Conservation (phyloP, 2,113 vertebrate genomes). For the Triplophysa dalaica region DNA sequence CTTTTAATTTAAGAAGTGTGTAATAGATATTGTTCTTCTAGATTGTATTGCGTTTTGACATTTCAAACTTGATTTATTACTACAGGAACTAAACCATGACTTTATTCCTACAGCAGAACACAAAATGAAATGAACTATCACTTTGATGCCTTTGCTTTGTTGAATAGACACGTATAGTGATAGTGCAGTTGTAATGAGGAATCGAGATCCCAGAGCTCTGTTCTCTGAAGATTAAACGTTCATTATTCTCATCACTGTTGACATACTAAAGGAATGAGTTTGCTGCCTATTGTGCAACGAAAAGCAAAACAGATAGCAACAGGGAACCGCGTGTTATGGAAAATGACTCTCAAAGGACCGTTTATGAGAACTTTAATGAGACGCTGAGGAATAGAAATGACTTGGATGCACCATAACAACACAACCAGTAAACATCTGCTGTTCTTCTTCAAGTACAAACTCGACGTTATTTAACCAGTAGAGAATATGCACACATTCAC, state of each 20-base stretch:
- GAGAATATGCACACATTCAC: background rate
- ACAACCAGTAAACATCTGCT: constrained; percentile 17
- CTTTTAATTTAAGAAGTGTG: too few species aligned
- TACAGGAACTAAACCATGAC: too few species aligned
- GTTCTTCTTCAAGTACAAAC: constrained; percentile 31
- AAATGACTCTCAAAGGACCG: constrained; percentile 31
- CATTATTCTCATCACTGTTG: constrained; percentile 10
- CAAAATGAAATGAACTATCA: too few species aligned
- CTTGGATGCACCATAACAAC: constrained; percentile 8
- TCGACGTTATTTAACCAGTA: background rate
- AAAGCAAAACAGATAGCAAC: constrained; percentile 1
- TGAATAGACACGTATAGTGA: background rate
- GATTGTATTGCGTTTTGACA: background rate
- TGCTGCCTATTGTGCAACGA: constrained; percentile 29
- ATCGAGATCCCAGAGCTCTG: constrained; percentile 2
- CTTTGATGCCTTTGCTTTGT: background rate
- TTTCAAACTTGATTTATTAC: too few species aligned
- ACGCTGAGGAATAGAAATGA: constrained; percentile 34
- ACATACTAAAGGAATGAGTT: constrained; percentile 15
- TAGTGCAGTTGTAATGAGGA: background rate
- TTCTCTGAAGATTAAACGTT: background rate
- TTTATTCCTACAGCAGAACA: too few species aligned
- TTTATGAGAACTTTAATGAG: constrained; percentile 47
- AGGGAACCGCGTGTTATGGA: constrained; percentile 22
- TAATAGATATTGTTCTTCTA: too few species aligned